Percentiles rank a stretch among this genome's conserved stretches.
Evolutionary conservation across 35 echinoderm and acorn worm genomes (phyloP).

Genomic region (Acanthaster planci): DNA sequence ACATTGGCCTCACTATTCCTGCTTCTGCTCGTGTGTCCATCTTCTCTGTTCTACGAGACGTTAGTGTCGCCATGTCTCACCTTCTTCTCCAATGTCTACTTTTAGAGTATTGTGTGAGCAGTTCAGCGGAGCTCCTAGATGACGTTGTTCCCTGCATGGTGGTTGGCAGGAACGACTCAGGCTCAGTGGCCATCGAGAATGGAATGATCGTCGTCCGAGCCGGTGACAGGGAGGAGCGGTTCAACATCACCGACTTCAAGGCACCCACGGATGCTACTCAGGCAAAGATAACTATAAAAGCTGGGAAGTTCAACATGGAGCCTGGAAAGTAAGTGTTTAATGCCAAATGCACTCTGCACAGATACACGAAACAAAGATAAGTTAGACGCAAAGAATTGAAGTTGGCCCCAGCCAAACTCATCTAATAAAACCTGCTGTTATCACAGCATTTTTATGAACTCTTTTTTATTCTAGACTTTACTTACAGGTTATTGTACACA

Average conservation of each 20-base stretch:
- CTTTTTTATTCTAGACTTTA: too few species aligned
- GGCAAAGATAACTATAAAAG: background rate
- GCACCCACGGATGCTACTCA: conserved; percentile 11
- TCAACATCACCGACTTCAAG: conserved; percentile 24
- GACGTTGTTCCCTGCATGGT: conserved; percentile 41
- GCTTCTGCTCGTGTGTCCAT: background rate
- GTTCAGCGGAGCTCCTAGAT: conserved; percentile 31
- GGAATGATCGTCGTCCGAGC: conserved; percentile 19
- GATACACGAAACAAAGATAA: background rate
- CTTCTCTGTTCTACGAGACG: too few species aligned
- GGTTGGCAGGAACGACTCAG: conserved; percentile 1
- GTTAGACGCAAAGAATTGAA: too few species aligned
- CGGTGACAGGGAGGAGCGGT: background rate
- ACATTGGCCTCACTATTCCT: background rate
- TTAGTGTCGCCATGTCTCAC: too few species aligned
- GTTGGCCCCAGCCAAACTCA: too few species aligned
- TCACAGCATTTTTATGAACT: too few species aligned
- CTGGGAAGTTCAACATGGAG: conserved; percentile 29
- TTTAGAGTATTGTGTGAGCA: conserved; percentile 43
- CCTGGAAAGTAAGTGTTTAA: conserved; percentile 42
- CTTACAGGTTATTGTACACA: too few species aligned
- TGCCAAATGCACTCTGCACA: too few species aligned
- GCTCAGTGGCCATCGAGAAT: conserved; percentile 28
- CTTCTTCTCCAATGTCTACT: background rate
- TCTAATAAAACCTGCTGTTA: too few species aligned